Base-by-base conservation (phyloP, 2,888 invertebrate species). In the Mesoligia furuncula region DNA sequence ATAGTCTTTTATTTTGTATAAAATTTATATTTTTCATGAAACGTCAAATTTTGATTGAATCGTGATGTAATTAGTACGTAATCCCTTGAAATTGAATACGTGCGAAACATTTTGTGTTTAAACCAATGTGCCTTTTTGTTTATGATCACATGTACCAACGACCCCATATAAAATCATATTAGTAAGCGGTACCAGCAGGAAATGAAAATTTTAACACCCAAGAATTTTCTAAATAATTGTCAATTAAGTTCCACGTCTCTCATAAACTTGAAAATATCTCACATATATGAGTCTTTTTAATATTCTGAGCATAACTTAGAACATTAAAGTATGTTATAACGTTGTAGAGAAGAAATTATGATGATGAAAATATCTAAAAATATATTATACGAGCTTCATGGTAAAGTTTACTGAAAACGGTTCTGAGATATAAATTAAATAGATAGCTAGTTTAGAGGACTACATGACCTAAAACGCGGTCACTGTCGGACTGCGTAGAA, bases 401-500 rank as follows among this genome's bases (percentile, higher is more conserved):
- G 62, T 62, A 9, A 20, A 62, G 45, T 73, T 45, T 51, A 70
- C 54, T 42, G 54, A 39, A 79, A 75, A 42, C n/a, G 45, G 31
- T 79, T 66, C 9, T 24, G 17, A 42, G 48, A 85, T 64, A 83
- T 72, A 66, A 79, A 75, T 80, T 70, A 75, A 74, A 77, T 48
- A 81, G 64, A 85, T 73, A 72, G 17, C 1, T 0, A 73, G 62
- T 59, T 24, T 24, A 36, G 36, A 6, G 36, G 36, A 36, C 6
- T 36, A 36, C 36, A 36, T 36, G 36, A 36, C 36, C 36, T 36
- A 36, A 36, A 36, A 6, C 36, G 36, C 36, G 0, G 36, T 36
- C 36, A 36, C 36, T 36, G 36, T 36, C 36, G 36, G 36, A 36
- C 36, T 36, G 36, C 36, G 6, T 36, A 36, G 36, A 36, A 36